Evolutionary conservation across 2,797 vertebrate genomes (phyloP), one percentile per base, ranked within the genome.

Genomic region (Phrynocephalus guinanensis): DNA sequence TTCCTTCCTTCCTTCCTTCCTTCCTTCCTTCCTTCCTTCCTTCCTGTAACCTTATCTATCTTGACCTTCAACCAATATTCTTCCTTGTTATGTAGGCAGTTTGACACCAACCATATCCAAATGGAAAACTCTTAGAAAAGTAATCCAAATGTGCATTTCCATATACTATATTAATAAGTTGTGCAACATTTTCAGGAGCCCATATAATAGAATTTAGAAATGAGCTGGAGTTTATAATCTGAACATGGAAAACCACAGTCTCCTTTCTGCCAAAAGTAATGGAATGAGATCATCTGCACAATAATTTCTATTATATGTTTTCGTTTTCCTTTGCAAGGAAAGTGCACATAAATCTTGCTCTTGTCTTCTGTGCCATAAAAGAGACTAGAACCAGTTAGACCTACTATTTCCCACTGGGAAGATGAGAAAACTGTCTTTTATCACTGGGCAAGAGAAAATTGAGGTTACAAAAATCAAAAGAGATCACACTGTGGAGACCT

Each of bases 241-340:
- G 68, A 88, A 90, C 87, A 89, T 72, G 77, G 81, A 96, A 92
- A 87, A 89, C 91, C 83, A 20, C 79, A 95, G 88, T 38, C 84
- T 89, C 90, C 91, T 90, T 93, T 91, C 91, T 95, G 93, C 95
- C 92, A 96, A 92, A 95, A 93, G 92, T 95, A 96, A 95, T 88
- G 91, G 83, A 96, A 80, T 89, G 89, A 95, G 92, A 95, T 94
- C 89, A 93, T 91, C 89, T 86, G 79, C 88, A 89, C 72, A 90
- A 86, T 94, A 92, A 90, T 91, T 95, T 92, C 92, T 90, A 60
- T n/a, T 91, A 20, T 0, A 71, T 90, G 66, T 91, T 83, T 87
- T 79, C 89, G 73, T 91, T 93, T 79, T 92, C 50, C 78, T 87
- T 77, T 91, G 86, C 92, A 86, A 84, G 88, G 93, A 90, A 44